Conservation (phyloP, 2,113 vertebrate species). For the Tretioscincus oriximinensis region DNA sequence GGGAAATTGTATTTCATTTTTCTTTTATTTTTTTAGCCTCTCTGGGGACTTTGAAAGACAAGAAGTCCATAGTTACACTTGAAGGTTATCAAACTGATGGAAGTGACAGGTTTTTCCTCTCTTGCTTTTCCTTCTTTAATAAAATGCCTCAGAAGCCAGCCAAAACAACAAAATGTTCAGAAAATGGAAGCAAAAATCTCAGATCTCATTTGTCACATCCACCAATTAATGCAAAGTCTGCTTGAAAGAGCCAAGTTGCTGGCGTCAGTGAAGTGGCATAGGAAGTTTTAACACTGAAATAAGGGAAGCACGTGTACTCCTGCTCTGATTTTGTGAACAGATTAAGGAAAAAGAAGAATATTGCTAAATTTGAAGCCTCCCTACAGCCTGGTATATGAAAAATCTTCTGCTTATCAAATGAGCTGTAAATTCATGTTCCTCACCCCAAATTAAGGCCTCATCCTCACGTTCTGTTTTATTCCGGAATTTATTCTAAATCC, state of each 20-base stretch:
- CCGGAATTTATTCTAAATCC: too few species aligned
- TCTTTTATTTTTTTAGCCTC: conserved; percentile 4
- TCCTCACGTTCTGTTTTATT: too few species aligned
- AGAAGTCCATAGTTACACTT: background rate
- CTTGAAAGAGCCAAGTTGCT: background rate
- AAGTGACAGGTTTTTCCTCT: background rate
- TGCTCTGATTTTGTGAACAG: background rate
- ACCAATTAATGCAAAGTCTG: background rate
- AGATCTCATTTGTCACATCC: background rate
- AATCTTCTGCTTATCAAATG: background rate
- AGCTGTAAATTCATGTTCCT: background rate
- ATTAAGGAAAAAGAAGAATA: background rate
- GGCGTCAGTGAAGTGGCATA: background rate
- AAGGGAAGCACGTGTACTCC: background rate
- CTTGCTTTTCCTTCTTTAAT: background rate
- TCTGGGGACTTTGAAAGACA: background rate
- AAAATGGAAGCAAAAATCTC: background rate
- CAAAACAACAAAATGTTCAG: background rate
- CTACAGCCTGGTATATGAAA: background rate
- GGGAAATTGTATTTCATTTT: conserved; percentile 13
- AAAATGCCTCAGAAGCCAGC: background rate
- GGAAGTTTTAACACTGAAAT: background rate
- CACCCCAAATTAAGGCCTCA: background rate
- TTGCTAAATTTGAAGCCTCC: background rate
- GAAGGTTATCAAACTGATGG: background rate